Evolutionary conservation across 2,888 invertebrate genomes (phyloP), one percentile per base, ranked within the genome.

Genomic region (Ecliptopera silaceata): DNA sequence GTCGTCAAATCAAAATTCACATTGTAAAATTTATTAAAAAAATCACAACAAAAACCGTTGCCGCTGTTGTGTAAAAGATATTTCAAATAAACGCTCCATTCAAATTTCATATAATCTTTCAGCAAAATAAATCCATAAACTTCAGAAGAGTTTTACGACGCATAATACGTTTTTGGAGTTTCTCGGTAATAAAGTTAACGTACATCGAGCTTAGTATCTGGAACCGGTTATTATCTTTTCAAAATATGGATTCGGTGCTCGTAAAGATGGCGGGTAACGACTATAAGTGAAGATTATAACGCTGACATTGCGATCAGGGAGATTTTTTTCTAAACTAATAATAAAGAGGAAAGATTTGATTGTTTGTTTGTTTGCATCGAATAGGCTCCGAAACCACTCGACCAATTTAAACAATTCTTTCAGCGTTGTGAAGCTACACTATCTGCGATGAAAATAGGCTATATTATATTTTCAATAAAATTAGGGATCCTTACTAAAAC

Each of bases 241-340:
- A 71, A 78, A 79, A 78, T 80, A 78, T 80, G 76, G 75, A 76
- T 74, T 69, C 63, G 59, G 63, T 69, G 68, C 64, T 72, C 71
- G 60, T 76, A 75, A 76, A 73, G 26, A 57, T 65, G 70, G 39
- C 66, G 69, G 53, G 62, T 76, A 73, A 74, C 74, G 74, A 73
- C 65, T 61, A 56, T 58, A 29, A 51, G 41, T 26, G 31, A 41
- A 59, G 52, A 52, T 51, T 52, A 51, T 60, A 48, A 56, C 42
- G 47, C 32, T 51, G 48, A 2, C 26, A 26, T 52, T 15, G 36
- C 34, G 41, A 60, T 60, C 41, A 42, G n/a, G 11, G 4, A 15
- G 15, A 12, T 39, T 39, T 39, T 39, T 38, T 18, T 17, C 6
- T 11, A n/a, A 22, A 6, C 2, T 22, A 3, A n/a, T n/a, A n/a